These are phyloP conservation scores for Chrosomus eos DNA, from an alignment of 2,797 vertebrate species.

Conservation along the genomic window DNA sequence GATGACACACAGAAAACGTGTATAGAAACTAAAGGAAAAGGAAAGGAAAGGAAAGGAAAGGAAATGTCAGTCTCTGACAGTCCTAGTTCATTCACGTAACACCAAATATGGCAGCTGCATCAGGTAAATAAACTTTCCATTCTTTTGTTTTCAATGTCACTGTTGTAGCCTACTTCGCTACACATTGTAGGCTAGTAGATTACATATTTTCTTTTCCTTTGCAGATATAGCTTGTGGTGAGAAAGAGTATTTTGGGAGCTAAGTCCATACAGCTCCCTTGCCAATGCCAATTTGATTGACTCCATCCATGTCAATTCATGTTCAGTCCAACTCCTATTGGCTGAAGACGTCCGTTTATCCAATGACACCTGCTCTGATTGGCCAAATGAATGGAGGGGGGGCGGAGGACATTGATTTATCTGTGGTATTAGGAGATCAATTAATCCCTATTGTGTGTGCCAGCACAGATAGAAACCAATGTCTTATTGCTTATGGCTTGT, in stretches of 20 bases:
- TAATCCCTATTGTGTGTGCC: slow-evolving; percentile 87
- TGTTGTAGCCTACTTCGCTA: not conserved
- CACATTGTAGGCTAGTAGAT: not conserved
- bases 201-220: not conserved
- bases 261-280: slow-evolving; percentile 58
- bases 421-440: slow-evolving; percentile 86
- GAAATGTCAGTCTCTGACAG: not conserved
- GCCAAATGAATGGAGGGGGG: slow-evolving; percentile 67
- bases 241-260: not conserved
- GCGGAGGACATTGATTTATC: slow-evolving; percentile 80
- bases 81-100: not conserved
- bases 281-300: slow-evolving; percentile 79
- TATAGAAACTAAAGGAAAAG: not conserved
- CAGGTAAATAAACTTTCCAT: not conserved
- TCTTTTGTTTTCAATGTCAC: not conserved
- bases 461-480: slow-evolving; percentile 81
- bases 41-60: too few relatives aligned
- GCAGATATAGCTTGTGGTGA: not conserved
- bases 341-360: slow-evolving; percentile 70
- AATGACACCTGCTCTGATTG: slow-evolving; percentile 71
- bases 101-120: not conserved
- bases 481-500: slow-evolving; percentile 82
- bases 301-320: slow-evolving; percentile 72
- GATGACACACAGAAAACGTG: not conserved
- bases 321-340: slow-evolving; percentile 68